A percentile compares a stretch with the other conserved stretches of the same genome.
phyloP scores from a whole-genome alignment of 2,888 invertebrate genomes.

The Limnephilus rhombicus region DNA sequence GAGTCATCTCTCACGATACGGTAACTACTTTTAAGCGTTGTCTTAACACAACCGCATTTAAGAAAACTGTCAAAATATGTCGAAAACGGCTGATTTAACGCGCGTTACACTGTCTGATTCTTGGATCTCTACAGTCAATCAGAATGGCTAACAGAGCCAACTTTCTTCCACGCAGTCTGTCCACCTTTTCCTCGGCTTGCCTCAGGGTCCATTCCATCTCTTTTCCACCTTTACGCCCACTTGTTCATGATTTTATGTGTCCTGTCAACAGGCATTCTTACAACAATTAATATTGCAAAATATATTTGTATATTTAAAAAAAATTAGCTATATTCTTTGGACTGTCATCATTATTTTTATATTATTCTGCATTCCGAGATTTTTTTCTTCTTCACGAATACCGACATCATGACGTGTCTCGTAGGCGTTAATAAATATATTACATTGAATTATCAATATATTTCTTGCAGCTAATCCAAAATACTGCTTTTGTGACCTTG shows the following conservation, averaged over 20 bases:
- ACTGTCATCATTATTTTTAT: neutral
- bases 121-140: too few species aligned
- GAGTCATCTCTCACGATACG: too few species aligned
- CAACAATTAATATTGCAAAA: neutral
- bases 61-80: too few species aligned
- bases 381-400: neutral
- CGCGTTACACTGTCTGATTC: too few species aligned
- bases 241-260: neutral
- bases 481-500: neutral
- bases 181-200: neutral
- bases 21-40: too few species aligned
- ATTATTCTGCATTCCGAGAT: neutral
- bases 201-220: neutral
- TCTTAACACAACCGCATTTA: too few species aligned
- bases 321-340: neutral
- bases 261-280: neutral
- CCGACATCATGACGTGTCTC: neutral
- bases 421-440: neutral
- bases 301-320: neutral
- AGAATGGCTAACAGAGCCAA: too few species aligned
- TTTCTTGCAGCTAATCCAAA: neutral
- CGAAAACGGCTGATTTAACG: too few species aligned
- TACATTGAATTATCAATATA: neutral
- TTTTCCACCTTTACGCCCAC: neutral
- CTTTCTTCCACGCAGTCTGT: neutral